Evolutionary conservation across 2,888 invertebrate genomes (phyloP).

Genomic region (Caenorhabditis becei): DNA sequence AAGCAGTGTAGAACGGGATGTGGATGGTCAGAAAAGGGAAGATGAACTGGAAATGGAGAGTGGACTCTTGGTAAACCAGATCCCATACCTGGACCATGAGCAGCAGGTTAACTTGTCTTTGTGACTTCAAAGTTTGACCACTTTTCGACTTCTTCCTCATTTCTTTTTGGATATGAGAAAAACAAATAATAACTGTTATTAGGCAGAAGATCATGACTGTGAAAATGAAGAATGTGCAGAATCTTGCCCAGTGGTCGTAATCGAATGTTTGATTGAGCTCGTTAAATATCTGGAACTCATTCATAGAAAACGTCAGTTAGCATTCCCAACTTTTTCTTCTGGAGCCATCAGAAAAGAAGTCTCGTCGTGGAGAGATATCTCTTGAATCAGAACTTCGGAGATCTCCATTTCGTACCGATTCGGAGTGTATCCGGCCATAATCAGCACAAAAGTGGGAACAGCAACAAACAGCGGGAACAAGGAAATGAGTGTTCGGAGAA

Average conservation of each 20-base stretch:
- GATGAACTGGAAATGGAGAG: constrained; percentile 17
- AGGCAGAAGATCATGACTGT: constrained; percentile 21
- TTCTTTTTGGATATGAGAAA: constrained; percentile 18
- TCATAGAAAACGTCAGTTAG: neutral
- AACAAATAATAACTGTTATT: constrained; percentile 32
- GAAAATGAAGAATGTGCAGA: constrained; percentile 44
- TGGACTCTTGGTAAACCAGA: neutral
- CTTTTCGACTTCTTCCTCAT: constrained; percentile 31
- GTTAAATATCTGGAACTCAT: constrained; percentile 7
- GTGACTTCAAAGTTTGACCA: constrained; percentile 4
- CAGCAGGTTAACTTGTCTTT: constrained; percentile 11
- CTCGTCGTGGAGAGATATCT: constrained; percentile 20
- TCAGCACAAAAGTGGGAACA: constrained; percentile 20
- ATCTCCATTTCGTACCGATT: constrained; percentile 22
- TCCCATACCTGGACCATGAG: neutral
- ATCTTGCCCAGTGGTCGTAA: constrained; percentile 14
- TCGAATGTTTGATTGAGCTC: neutral
- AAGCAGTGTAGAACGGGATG: constrained; percentile 37
- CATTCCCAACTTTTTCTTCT: constrained; percentile 24
- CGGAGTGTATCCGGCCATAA: constrained; percentile 30
- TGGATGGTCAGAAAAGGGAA: constrained; percentile 40
- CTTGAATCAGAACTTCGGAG: constrained; percentile 24
- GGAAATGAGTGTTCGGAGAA: constrained; percentile 20
- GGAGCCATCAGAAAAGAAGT: constrained; percentile 32
- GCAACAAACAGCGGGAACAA: constrained; percentile 36